phyloP scores from a whole-genome alignment of 2,888 invertebrate genomes.

The Itoplectis maculator region DNA sequence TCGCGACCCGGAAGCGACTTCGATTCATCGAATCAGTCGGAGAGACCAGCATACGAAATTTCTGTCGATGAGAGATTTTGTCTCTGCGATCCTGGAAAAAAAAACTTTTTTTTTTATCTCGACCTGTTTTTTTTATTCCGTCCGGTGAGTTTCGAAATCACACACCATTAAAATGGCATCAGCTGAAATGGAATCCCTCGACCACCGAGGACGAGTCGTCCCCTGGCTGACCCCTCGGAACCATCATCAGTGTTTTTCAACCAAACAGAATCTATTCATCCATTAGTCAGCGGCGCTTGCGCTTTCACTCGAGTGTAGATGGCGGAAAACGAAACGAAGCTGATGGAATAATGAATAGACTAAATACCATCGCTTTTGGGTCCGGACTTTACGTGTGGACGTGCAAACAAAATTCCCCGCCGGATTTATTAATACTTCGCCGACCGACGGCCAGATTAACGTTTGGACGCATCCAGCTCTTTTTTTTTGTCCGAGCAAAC shows the following conservation, averaged over 20 bases:
- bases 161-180: constrained; percentile 26
- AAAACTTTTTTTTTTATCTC: background rate
- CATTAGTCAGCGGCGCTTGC: background rate
- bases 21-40: background rate
- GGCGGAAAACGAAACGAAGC: background rate
- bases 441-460: background rate
- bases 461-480: background rate
- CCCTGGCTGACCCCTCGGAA: background rate
- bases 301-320: background rate
- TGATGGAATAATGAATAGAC: background rate
- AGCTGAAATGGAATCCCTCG: background rate
- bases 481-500: background rate
- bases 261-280: constrained; percentile 12
- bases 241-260: constrained; percentile 9
- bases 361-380: background rate
- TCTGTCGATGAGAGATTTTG: background rate
- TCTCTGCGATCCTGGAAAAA: background rate
- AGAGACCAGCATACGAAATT: background rate
- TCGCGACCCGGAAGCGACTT: background rate
- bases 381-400: background rate
- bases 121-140: constrained; percentile 1
- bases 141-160: background rate
- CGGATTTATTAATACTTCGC: background rate
- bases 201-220: background rate
- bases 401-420: background rate